Base-by-base conservation (phyloP, 2,888 invertebrate genomes). In the Gastrophysa polygoni region DNA sequence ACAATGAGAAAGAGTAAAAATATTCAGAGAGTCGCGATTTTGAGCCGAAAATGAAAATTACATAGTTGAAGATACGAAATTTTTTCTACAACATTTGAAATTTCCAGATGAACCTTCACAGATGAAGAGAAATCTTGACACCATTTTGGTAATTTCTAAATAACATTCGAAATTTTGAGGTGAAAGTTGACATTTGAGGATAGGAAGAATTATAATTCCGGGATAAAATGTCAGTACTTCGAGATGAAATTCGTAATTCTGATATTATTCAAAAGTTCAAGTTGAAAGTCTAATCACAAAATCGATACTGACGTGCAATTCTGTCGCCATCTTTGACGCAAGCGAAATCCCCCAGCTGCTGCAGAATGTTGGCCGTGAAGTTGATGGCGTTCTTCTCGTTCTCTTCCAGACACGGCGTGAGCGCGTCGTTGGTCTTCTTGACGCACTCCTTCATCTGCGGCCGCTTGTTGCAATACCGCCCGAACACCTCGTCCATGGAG, bases 261-360 rank as follows among this genome's bases (percentile, higher is more conserved):
- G 46, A 29, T 18, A n/a, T 28, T 28, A 8, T 28, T 28, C 5
- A 28, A 6, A 8, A 28, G 28, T 28, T 8, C 8, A 28, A 3
- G 3, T 6, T 38, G 16, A 14, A 38, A 14, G 2, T 8, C 3
- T 38, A 6, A 17, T 46, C 18, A 16, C 3, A 46, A 48, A 29
- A 21, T 17, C 28, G 3, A 65, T n/a, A 82, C 85, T 78, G 78
- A 86, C 86, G 78, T 1, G 86, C 86, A 69, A 86, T 83, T 28
- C 85, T 80, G 68, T 86, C 86, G 14, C 86, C 86, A 69, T 86
- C 85, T 64, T 85, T 85, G 67, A 77, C 82, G 68, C 86, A 86
- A 18, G 83, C 75, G 67, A 86, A 86, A 21, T 81, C 80, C 3
- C 83, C 71, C 0, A 86, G 72, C 28, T 85, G 82, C 20, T 83